Evolutionary conservation across 2,113 vertebrate species (phyloP).

Genomic region (Pyxicephalus adspersus): DNA sequence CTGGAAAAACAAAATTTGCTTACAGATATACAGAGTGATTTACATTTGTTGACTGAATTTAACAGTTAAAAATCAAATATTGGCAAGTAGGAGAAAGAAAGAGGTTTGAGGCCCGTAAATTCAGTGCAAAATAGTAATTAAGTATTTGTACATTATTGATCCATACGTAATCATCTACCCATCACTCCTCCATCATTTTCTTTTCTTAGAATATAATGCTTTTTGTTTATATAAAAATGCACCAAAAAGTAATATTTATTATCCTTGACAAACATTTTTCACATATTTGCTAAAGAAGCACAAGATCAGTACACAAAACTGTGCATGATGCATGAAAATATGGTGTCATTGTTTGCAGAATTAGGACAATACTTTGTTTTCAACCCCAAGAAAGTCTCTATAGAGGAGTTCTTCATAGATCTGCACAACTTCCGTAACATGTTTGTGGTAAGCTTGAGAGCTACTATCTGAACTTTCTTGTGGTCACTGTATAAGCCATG

Average conservation of each 20-base stretch:
- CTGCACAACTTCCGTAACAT: slow-evolving; percentile 84
- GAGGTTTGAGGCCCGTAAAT: no score
- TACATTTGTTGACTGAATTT: no score
- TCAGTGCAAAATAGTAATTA: no score
- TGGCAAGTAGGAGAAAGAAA: no score
- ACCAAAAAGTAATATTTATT: not conserved
- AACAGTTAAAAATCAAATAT: no score
- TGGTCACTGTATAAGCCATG: not conserved
- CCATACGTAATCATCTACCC: no score
- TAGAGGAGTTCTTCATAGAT: slow-evolving; percentile 84
- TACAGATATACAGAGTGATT: no score
- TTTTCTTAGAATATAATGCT: no score
- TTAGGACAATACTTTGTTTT: slow-evolving; percentile 81
- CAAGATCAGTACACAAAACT: slow-evolving; percentile 80
- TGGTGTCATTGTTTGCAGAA: slow-evolving; percentile 80
- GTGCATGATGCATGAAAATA: slow-evolving; percentile 79
- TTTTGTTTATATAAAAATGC: no score
- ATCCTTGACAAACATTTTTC: slow-evolving; percentile 70
- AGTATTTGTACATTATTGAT: no score
- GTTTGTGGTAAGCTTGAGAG: slow-evolving; percentile 77
- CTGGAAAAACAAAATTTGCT: no score
- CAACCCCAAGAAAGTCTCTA: slow-evolving; percentile 75
- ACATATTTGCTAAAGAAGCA: slow-evolving; percentile 79
- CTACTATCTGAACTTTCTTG: not conserved
- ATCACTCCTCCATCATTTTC: no score